phyloP scores from a whole-genome alignment of 2,113 vertebrate genomes.

The Speoplatyrhinus poulsoni region DNA sequence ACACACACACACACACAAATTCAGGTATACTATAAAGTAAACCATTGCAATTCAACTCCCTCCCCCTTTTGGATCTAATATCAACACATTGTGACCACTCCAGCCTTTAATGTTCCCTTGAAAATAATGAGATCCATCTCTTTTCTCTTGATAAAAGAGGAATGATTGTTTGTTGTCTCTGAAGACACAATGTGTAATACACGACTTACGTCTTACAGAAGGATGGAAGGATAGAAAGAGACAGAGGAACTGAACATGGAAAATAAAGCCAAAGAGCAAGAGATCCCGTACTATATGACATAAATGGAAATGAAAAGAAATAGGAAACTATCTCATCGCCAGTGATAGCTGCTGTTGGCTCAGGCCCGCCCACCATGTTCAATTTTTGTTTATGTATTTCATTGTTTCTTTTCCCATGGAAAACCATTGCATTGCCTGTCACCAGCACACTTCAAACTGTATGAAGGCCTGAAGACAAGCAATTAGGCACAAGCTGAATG shows the following conservation, averaged over 20 bases:
- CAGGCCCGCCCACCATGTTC: slow-evolving; percentile 42
- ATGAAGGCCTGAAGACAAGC: slow-evolving; percentile 31
- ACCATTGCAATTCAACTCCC: slow-evolving; percentile 29
- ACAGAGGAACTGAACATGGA: slow-evolving; percentile 6
- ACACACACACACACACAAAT: slow-evolving; percentile 36
- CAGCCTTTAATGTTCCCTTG: slow-evolving; percentile 71
- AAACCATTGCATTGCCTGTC: slow-evolving; percentile 38
- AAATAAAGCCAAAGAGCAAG: slow-evolving; percentile 2
- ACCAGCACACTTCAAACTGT: slow-evolving; percentile 45
- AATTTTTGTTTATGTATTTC: not conserved
- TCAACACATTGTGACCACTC: slow-evolving; percentile 68
- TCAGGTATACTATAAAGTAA: slow-evolving; percentile 41
- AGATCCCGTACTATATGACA: slow-evolving; percentile 7
- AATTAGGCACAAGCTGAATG: slow-evolving; percentile 11
- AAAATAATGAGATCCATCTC: slow-evolving; percentile 65
- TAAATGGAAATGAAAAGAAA: slow-evolving; percentile 9
- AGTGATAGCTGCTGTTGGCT: slow-evolving; percentile 49
- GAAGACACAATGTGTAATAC: slow-evolving; percentile 46
- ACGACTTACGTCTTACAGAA: no score
- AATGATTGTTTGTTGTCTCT: slow-evolving; percentile 69
- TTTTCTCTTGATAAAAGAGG: slow-evolving; percentile 58
- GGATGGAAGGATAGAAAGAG: not conserved
- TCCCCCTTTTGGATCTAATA: slow-evolving; percentile 59
- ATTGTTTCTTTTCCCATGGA: not conserved
- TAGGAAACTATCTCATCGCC: slow-evolving; percentile 31